Base-by-base conservation (phyloP, 30 jellyfish, hydroid and myxozoan species). In the Aurelia coerulea region DNA sequence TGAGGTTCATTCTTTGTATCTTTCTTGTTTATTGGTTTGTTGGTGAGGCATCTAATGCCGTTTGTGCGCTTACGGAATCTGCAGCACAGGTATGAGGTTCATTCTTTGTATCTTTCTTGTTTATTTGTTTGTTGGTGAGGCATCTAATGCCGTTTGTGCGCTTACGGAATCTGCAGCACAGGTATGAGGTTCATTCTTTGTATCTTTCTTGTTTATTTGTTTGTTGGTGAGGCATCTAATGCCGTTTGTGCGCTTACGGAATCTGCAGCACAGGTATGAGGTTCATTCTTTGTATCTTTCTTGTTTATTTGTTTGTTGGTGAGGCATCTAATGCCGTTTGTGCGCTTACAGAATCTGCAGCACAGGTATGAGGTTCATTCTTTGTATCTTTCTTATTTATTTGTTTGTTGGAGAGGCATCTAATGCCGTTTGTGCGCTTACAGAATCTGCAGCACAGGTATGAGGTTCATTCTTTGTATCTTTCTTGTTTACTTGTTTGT, bases 401-500 rank as follows among this genome's bases (percentile, higher is more conserved):
- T 4, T 37, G 46, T 37, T 2, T 37, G 4, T 1, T 39, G 96
- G 91, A 2, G 91, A 78, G 10, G 99, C 99, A 14, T 94, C 99
- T 12, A 95, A 94, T 72, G 97, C 99, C 17, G 99, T 94, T 42
- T 88, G 97, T 79, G 96, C 96, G 16, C 96, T 94, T 23, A 94
- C 99, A 10, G 99, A 94, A 76, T 94, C 97, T 15, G 94, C 99
- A 29, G 99, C 99, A 51, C 99, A 94, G 94, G 99, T 94, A 87
- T 8, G 10, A 42, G 9, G 11, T 42, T 42, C 10, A 42, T 42
- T 3, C 53, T 42, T 42, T 37, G 46, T 37, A 37, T 37, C 46
- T 37, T 37, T 37, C 46, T 37, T 37, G 4, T 37, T 4, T 2
- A 2, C 46, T 4, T 37, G 46, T 37, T 2, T 37, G 4, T 1